Evolutionary conservation across 1,140 invertebrate species (phyloP).

Genomic region (Procambarus virginalis): DNA sequence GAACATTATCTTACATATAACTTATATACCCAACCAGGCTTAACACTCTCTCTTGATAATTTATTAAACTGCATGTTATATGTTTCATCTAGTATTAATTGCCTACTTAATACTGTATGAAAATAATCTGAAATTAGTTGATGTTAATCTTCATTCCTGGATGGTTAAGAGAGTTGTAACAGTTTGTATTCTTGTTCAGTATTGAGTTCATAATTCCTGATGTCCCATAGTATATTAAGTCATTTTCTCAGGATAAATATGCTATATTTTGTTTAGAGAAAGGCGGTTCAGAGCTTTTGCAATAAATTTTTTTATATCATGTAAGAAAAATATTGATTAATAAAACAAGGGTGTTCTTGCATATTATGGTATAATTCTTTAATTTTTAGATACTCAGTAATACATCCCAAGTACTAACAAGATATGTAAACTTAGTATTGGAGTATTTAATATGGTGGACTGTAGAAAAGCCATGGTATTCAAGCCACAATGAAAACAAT

Average conservation of each 20-base stretch:
- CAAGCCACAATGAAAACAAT: too few species aligned
- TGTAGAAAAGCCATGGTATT: not conserved
- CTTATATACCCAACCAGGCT: too few species aligned
- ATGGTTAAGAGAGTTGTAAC: not conserved
- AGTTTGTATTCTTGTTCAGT: not conserved
- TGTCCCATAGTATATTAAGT: not conserved
- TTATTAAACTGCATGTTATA: too few species aligned
- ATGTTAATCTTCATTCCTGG: not conserved
- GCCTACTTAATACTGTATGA: too few species aligned
- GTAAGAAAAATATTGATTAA: too few species aligned
- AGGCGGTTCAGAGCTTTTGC: not conserved
- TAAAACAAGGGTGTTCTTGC: too few species aligned
- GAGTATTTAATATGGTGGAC: not conserved
- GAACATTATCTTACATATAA: not conserved
- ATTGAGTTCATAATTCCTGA: not conserved
- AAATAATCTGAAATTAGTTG: not conserved
- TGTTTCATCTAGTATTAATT: too few species aligned
- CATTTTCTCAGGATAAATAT: not conserved
- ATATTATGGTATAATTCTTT: not conserved
- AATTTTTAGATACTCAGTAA: not conserved
- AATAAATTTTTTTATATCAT: not conserved
- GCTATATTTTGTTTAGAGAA: not conserved
- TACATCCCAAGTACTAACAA: not conserved
- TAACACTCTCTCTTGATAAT: too few species aligned
- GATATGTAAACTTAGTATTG: not conserved